Evolutionary conservation across 2,113 vertebrate species (phyloP).

Genomic region (Calonectris borealis): DNA sequence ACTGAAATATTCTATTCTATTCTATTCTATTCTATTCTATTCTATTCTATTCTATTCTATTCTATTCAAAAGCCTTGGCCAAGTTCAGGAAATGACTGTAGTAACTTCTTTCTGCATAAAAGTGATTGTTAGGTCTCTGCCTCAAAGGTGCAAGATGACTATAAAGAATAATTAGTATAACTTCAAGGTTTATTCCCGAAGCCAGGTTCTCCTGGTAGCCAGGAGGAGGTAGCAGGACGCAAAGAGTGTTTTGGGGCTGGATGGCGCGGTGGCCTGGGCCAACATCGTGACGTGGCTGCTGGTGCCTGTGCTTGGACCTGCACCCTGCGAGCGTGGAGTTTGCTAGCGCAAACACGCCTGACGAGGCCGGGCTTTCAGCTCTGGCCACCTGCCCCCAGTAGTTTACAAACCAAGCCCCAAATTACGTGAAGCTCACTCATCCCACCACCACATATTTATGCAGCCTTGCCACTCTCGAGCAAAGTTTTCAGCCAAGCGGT

Average conservation of each 20-base stretch:
- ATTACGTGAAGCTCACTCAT: not conserved
- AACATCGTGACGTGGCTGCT: fast-evolving
- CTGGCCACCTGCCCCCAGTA: fast-evolving
- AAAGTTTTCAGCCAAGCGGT: not conserved
- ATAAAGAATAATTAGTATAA: not conserved
- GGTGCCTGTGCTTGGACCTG: not conserved
- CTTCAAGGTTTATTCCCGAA: not conserved
- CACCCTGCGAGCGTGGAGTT: not conserved
- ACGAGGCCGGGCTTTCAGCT: not conserved
- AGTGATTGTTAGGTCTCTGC: not conserved
- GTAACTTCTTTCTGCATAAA: not conserved
- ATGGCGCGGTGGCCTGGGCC: fast-evolving
- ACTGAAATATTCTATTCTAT: not conserved
- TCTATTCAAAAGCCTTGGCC: not conserved
- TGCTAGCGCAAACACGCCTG: not conserved
- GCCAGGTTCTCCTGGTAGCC: not conserved
- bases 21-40: not conserved
- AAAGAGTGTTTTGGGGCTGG: not conserved
- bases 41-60: not conserved
- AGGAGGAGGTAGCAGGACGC: fast-evolving
- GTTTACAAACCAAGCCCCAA: not conserved
- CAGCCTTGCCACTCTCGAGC: not conserved
- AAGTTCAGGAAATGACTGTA: not conserved
- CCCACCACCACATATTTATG: not conserved
- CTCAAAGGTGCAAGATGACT: not conserved